Conservation (phyloP, 2,113 vertebrate genomes). For the Panthera uncia region DNA sequence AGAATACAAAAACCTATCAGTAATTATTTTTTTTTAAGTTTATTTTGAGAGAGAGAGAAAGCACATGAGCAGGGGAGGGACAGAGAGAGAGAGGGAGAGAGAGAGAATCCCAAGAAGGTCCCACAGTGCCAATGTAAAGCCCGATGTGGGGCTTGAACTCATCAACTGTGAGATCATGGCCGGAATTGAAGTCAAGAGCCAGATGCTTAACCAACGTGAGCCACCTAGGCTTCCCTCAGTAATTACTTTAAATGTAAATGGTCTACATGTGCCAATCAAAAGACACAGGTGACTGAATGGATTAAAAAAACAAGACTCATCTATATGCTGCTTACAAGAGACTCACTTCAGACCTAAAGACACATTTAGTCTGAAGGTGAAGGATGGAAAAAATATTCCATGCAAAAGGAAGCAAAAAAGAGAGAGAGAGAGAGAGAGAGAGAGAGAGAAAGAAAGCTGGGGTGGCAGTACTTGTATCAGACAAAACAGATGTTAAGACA, state of each 20-base stretch:
- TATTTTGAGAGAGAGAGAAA: no score
- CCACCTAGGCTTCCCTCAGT: neutral
- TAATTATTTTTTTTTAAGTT: neutral
- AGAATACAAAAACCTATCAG: neutral
- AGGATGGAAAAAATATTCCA: neutral
- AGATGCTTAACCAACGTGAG: no score
- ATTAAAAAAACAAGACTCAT: neutral
- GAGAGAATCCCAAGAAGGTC: no score
- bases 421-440: no score
- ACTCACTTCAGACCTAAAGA: neutral
- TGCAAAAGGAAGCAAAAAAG: neutral
- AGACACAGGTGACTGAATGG: neutral
- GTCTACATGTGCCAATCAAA: neutral
- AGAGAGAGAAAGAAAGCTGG: neutral
- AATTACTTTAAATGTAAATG: neutral
- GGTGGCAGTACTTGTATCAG: neutral
- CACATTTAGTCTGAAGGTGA: neutral
- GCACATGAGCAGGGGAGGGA: no score
- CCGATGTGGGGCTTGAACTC: no score
- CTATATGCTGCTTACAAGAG: neutral
- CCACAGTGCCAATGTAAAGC: no score
- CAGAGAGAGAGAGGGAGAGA: no score
- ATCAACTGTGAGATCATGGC: no score
- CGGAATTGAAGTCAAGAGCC: no score
- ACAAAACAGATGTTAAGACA: neutral